Evolutionary conservation across 2,797 vertebrate genomes (phyloP).

Genomic region (Nasua narica): DNA sequence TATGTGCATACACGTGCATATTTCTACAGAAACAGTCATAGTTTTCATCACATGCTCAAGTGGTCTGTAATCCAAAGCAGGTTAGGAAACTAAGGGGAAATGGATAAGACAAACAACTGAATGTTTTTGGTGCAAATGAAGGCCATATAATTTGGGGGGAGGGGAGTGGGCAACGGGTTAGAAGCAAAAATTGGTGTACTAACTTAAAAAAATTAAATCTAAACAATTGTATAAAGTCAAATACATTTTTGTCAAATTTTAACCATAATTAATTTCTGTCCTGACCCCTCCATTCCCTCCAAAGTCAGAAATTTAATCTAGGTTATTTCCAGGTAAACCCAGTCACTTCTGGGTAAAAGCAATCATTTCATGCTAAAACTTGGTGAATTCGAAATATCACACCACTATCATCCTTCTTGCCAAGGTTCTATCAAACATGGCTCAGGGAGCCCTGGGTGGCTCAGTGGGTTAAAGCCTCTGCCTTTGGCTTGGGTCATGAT

Average conservation of each 20-base stretch:
- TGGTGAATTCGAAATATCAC: neutral
- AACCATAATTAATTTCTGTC: conserved; percentile 22
- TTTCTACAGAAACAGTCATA: neutral
- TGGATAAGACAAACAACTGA: neutral
- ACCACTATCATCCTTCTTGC: neutral
- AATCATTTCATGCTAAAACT: conserved; percentile 23
- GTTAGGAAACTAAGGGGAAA: neutral
- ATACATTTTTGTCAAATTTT: conserved; percentile 5
- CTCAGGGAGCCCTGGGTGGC: too few relatives aligned
- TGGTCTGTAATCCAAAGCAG: neutral
- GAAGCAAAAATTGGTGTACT: neutral
- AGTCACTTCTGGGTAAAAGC: conserved; percentile 9
- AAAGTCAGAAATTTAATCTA: conserved; percentile 18
- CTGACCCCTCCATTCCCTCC: neutral
- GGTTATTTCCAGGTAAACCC: conserved; percentile 18
- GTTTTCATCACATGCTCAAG: neutral
- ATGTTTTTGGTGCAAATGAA: neutral
- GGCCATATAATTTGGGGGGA: neutral
- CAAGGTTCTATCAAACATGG: neutral
- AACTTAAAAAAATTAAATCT: neutral
- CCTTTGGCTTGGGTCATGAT: too few relatives aligned
- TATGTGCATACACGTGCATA: neutral
- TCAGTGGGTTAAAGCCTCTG: too few relatives aligned
- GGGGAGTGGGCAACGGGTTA: neutral
- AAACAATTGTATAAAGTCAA: neutral